Base-by-base conservation (phyloP, 2,113 vertebrate genomes). In the Embiotoca jacksoni region DNA sequence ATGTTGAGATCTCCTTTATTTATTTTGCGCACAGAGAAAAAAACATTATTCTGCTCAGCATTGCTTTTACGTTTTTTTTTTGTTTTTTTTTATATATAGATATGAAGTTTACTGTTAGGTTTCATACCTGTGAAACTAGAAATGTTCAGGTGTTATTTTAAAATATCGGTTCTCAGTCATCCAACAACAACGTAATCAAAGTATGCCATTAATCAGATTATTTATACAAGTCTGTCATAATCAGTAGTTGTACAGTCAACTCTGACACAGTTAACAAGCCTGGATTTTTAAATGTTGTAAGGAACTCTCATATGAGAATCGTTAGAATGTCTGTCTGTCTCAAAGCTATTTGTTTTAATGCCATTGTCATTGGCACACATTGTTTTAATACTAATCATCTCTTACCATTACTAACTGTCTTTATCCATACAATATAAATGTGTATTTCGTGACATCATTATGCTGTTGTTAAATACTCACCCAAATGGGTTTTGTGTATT, bases 401-500 rank as follows among this genome's bases (percentile, higher is more conserved):
- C 58, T 37, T 57, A 56, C 15, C 58, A 55, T 75, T 57, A 81
- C 44, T 84, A 56, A 57, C 60, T 46, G 1, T 68, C 14, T 72
- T 6, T 52, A 69, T 65, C 55, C 56, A 50, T 71, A 64, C 47
- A 37, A 36, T 72, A 78, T 44, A 68, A 59, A 36, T 66, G 39
- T 88, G 47, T 71, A 79, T 82, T 78, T 74, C 70, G 65, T 76
- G 47, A 73, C 70, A 75, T 69, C 69, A 72, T n/a, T 65, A 74
- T 86, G 56, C 60, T 83, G 62, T 79, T 81, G 52, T 80, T 75
- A 74, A 80, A 61, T 82, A 73, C 81, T 63, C 44, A 57, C 37
- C 64, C 57, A 74, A 30, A 30, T 72, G 65, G 44, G 52, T 58
- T 58, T 50, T 35, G 66, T 90, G 80, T 85, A 88, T 83, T 88